Conservation (phyloP, 2,113 vertebrate genomes). For the Pycnonotus jocosus region DNA sequence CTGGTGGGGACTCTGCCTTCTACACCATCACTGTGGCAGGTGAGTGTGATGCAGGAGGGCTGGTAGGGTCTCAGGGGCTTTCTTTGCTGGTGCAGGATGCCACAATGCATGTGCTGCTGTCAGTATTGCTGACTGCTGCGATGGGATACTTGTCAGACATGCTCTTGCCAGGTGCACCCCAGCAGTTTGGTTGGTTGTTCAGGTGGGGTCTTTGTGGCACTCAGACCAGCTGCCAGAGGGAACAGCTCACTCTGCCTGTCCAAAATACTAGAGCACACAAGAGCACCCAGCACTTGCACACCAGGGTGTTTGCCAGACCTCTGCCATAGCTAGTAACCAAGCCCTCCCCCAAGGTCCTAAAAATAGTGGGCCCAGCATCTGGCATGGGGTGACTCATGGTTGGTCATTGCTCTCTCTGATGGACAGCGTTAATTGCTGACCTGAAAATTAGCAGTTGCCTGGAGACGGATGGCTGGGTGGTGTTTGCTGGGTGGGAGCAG, state of each 20-base stretch:
- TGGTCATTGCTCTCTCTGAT: background rate
- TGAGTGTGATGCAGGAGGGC: background rate
- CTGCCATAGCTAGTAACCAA: background rate
- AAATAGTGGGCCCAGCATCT: background rate
- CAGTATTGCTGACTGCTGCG: background rate
- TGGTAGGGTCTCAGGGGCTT: background rate
- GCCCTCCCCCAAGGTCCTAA: background rate
- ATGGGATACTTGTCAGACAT: background rate
- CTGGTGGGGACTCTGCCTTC: constrained; percentile 82
- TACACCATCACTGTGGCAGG: constrained; percentile 91
- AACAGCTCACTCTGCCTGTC: background rate
- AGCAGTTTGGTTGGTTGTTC: background rate
- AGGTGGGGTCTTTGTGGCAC: background rate
- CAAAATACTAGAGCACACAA: accelerated
- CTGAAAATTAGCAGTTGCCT: background rate
- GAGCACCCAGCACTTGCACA: background rate
- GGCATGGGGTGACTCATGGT: background rate
- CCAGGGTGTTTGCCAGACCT: background rate
- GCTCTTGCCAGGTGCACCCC: background rate
- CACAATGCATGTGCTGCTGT: accelerated
- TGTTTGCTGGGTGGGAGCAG: background rate
- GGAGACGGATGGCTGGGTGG: accelerated
- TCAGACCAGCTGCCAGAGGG: background rate
- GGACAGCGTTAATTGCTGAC: background rate
- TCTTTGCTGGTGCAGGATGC: background rate